These are phyloP conservation scores for Eupleurogrammus muticus DNA, from an alignment of 2,797 vertebrate species.

Conservation along the genomic window DNA sequence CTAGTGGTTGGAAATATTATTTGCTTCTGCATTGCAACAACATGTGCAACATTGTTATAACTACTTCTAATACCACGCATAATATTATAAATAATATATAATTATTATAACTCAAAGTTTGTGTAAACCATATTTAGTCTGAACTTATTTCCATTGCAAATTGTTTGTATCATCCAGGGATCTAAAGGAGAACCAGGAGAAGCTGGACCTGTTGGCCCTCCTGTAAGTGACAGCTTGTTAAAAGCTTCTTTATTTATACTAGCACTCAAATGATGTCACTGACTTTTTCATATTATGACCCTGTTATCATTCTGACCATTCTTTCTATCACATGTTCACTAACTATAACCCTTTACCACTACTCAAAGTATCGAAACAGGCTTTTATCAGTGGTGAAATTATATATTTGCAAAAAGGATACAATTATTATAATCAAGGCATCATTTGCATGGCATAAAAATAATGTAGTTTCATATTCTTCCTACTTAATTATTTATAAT, in stretches of 20 bases:
- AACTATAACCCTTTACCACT: too few species aligned
- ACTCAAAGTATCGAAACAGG: too few species aligned
- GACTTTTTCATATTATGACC: too few species aligned
- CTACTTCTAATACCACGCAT: neutral
- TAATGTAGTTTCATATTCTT: too few species aligned
- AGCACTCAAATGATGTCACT: neutral
- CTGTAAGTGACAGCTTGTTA: slow-evolving; percentile 51
- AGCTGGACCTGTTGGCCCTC: slow-evolving; percentile 72
- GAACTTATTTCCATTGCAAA: neutral
- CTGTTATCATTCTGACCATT: too few species aligned
- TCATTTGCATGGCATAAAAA: too few species aligned
- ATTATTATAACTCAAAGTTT: neutral
- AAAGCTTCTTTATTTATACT: neutral
- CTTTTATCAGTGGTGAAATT: too few species aligned
- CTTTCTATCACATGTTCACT: too few species aligned
- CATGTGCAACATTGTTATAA: neutral
- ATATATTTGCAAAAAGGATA: too few species aligned
- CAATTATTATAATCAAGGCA: too few species aligned
- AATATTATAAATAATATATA: neutral
- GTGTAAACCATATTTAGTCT: neutral
- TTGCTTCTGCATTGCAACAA: neutral
- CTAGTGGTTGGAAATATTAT: slow-evolving; percentile 43
- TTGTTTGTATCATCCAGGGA: slow-evolving; percentile 77
- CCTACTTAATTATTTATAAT: too few species aligned
- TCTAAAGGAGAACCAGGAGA: slow-evolving; percentile 83